These are phyloP conservation scores for Pterois miles DNA, from an alignment of 2,797 vertebrate genomes.

Conservation along the genomic window DNA sequence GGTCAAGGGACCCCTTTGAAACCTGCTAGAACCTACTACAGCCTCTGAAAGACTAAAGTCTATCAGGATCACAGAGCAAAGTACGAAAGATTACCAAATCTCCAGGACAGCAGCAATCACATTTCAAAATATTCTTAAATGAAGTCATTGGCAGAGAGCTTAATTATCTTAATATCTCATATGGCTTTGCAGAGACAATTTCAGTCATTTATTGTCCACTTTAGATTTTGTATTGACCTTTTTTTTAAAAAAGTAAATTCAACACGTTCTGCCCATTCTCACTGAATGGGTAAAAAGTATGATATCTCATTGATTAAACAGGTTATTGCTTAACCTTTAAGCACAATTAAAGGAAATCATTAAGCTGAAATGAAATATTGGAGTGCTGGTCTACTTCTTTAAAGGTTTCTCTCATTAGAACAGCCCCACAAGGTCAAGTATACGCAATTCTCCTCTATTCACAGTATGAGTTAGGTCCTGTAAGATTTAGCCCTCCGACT, in stretches of 20 bases:
- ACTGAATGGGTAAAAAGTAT: slow-evolving; percentile 18
- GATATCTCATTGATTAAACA: slow-evolving; percentile 36
- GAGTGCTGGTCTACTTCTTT: slow-evolving; percentile 39
- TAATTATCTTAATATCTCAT: slow-evolving; percentile 8
- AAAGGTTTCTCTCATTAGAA: slow-evolving; percentile 68
- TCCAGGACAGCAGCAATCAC: not conserved
- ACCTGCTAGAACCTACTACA: too few species aligned
- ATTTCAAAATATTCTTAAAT: slow-evolving; percentile 12
- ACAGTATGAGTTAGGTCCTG: slow-evolving; percentile 19
- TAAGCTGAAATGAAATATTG: slow-evolving; percentile 72
- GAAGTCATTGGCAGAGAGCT: slow-evolving; percentile 2
- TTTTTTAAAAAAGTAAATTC: slow-evolving; percentile 10
- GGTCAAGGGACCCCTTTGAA: not conserved
- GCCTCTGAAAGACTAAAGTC: not conserved
- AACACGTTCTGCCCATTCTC: slow-evolving; percentile 4
- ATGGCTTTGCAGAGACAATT: not conserved
- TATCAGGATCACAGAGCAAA: not conserved
- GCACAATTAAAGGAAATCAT: slow-evolving; percentile 78
- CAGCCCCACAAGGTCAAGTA: slow-evolving; percentile 59
- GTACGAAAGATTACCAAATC: not conserved
- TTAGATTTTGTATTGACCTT: not conserved
- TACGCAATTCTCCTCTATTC: slow-evolving; percentile 36
- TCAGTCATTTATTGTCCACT: not conserved
- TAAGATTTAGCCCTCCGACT: slow-evolving; percentile 18
- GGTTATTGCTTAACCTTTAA: slow-evolving; percentile 62